Evolutionary conservation across 2,888 invertebrate species (phyloP), one percentile per base, ranked within the genome.

Genomic region (Leptinotarsa haldemani): DNA sequence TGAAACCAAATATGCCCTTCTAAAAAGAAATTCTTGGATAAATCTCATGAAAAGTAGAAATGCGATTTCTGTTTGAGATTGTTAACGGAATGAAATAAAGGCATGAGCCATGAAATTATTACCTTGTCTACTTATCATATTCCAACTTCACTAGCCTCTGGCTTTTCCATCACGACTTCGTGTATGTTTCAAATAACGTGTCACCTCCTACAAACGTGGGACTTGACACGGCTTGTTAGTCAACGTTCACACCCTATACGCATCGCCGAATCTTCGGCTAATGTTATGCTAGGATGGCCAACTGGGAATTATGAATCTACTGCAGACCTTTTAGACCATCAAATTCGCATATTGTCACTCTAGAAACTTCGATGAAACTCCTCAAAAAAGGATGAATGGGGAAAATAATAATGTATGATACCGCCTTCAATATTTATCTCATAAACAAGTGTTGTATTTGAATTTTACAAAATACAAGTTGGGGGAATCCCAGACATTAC

Each of bases 241-340:
- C 80, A 78, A 78, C 77, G 78, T 82, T 83, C 82, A 83, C 83
- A 82, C 82, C 82, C 81, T 79, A 16, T 40, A 81, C 80, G 81
- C 81, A 81, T 79, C 74, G 79, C 74, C 80, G 79, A 79, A 74
- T 81, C 48, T 46, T 66, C 63, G 70, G 66, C 70, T 70, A 70
- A 74, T 74, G 80, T 82, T 79, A 77, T 79, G 82, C 83, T 79
- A 77, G 79, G 82, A 78, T 80, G 78, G 77, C 73, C 81, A 80
- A 81, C 79, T 80, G 80, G 82, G 79, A 82, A 82, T 82, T 82
- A 81, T 82, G 80, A 80, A 82, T 80, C 71, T 30, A 71, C 58
- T 70, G 30, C 16, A 30, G 30, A 61, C 61, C 4, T 25, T 61
- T 25, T 30, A 12, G 5, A 30, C n/a, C 18, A 56, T 56, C 18